A percentile compares a stretch with the other conserved stretches of the same genome.
phyloP scores from a whole-genome alignment of 1,140 invertebrate species.

The Drosophila mauritiana region DNA sequence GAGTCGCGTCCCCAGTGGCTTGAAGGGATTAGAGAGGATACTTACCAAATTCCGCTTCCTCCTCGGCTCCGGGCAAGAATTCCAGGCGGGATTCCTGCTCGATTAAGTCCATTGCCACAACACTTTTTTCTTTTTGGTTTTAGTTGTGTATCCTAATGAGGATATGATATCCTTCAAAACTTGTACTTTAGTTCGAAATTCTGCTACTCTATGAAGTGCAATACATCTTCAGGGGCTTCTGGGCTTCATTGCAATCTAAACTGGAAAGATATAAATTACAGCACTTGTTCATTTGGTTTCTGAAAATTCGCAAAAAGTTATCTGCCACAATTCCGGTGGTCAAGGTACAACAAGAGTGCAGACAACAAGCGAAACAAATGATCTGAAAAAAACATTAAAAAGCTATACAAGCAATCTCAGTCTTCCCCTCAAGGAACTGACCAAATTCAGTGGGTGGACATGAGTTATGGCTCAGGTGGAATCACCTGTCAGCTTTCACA shows the following conservation, averaged over 20 bases:
- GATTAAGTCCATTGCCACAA: conserved; percentile 56
- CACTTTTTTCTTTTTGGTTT: neutral
- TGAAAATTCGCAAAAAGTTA: conserved; percentile 2
- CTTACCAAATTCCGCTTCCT: conserved; percentile 75
- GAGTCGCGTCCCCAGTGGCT: conserved; percentile 1
- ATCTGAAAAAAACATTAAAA: conserved; percentile 2
- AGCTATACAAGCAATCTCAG: conserved; percentile 11
- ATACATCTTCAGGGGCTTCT: conserved; percentile 27
- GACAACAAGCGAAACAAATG: conserved; percentile 8
- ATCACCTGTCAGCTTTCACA: conserved; percentile 45
- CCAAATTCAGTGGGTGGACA: neutral
- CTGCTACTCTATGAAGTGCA: conserved; percentile 19
- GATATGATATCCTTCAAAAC: conserved; percentile 3
- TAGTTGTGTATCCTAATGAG: conserved; percentile 16
- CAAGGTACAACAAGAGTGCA: conserved; percentile 1
- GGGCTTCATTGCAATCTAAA: conserved; percentile 18
- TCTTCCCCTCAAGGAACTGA: conserved; percentile 1
- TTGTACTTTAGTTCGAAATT: conserved; percentile 1
- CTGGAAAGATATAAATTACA: neutral
- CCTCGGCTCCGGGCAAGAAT: conserved; percentile 65
- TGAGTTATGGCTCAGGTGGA: conserved; percentile 39
- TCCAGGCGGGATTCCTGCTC: conserved; percentile 47
- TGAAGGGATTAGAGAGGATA: conserved; percentile 28
- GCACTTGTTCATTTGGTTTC: conserved; percentile 15
- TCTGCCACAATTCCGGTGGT: neutral